These are phyloP conservation scores for Cliona cf. orientalis DNA, from an alignment of 37 sponge, comb jelly and placozoan genomes.

Conservation along the genomic window DNA sequence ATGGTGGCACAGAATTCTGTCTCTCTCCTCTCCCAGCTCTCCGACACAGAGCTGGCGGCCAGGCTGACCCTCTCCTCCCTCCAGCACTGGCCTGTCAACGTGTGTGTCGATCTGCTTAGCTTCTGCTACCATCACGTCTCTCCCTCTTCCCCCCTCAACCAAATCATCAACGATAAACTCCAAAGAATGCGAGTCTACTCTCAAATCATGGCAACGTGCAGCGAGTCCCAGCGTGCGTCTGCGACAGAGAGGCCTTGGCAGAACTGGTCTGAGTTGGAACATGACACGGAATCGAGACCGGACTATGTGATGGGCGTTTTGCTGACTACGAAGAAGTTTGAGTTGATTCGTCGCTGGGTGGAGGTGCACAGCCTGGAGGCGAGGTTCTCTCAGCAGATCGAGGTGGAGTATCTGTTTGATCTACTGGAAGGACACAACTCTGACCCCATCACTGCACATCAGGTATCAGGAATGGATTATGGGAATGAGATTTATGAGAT, in stretches of 20 bases:
- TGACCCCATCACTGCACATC: constrained; percentile 56
- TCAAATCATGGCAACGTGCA: constrained; percentile 39
- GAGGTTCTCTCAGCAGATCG: constrained; percentile 41
- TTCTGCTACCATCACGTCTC: constrained; percentile 54
- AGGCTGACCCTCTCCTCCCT: constrained; percentile 55
- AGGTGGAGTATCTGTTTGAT: constrained; percentile 53
- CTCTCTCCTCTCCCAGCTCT: constrained; percentile 44
- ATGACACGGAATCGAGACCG: constrained; percentile 35
- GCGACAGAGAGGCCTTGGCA: constrained; percentile 34
- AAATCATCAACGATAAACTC: constrained; percentile 29
- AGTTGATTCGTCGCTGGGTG: constrained; percentile 51
- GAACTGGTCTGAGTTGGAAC: constrained; percentile 56
- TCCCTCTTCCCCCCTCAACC: constrained; percentile 25
- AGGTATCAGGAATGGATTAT: constrained; percentile 8
- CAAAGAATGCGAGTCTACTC: constrained; percentile 55
- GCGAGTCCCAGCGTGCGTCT: background rate
- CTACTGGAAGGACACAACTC: constrained; percentile 43
- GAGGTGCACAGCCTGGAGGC: constrained; percentile 32
- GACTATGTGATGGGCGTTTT: constrained; percentile 51
- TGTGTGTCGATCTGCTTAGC: constrained; percentile 47
- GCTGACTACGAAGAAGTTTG: constrained; percentile 35
- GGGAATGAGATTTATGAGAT: background rate
- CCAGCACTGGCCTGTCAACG: constrained; percentile 53
- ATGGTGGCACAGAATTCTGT: constrained; percentile 1
- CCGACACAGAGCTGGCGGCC: constrained; percentile 46